phyloP scores from a whole-genome alignment of 2,888 invertebrate species.

The Diabrotica balteata region DNA sequence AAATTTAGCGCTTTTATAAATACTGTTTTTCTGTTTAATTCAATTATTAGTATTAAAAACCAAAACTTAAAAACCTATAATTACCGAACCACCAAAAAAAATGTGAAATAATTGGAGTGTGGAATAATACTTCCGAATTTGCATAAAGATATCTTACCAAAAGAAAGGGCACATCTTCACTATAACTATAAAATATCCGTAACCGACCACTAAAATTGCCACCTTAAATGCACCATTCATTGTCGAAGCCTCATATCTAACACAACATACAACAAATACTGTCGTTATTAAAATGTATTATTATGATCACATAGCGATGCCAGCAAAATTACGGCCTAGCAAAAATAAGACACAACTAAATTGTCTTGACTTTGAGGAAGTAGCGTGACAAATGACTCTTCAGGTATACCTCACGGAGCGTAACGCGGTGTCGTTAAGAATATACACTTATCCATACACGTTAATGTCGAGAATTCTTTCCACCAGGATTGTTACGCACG shows the following conservation, averaged over 20 bases:
- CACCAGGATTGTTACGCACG: constrained; percentile 8
- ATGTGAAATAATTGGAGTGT: no score
- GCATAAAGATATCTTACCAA: constrained; percentile 1
- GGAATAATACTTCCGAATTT: no score
- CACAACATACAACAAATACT: constrained; percentile 7
- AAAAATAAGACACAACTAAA: constrained; percentile 42
- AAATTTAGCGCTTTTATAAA: no score
- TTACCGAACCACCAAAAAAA: no score
- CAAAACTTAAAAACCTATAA: no score
- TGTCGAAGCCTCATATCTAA: constrained; percentile 16
- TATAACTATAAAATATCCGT: constrained; percentile 5
- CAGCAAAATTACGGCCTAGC: constrained; percentile 25
- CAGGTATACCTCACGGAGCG: constrained; percentile 51
- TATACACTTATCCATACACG: constrained; percentile 8
- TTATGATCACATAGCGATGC: constrained; percentile 14
- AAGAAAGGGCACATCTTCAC: constrained; percentile 20
- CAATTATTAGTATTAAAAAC: no score
- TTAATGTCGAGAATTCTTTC: constrained; percentile 4
- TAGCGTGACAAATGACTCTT: constrained; percentile 59
- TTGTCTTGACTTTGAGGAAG: constrained; percentile 54
- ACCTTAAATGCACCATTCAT: constrained; percentile 5
- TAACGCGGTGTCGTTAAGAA: constrained; percentile 43
- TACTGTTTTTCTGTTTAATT: no score
- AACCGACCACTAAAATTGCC: constrained; percentile 7
- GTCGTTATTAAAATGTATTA: constrained; percentile 35